phyloP scores from a whole-genome alignment of 2,888 invertebrate species.

The Leucania comma region DNA sequence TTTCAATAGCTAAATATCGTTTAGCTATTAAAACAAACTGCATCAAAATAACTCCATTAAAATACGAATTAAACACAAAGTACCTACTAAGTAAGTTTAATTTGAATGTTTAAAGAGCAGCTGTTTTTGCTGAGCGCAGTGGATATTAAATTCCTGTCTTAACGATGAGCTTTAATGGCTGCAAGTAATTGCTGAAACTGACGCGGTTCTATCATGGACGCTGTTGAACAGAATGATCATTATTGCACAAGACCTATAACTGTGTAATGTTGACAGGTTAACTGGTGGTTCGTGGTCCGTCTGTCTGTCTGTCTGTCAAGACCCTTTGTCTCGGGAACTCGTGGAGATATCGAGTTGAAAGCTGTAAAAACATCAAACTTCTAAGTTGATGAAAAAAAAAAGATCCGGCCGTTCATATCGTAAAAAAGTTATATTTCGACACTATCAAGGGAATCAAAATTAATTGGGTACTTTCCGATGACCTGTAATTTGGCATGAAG shows the following conservation, averaged over 20 bases:
- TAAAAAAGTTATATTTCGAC: too few species aligned
- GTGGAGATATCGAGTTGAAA: too few species aligned
- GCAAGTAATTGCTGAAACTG: slow-evolving; percentile 46
- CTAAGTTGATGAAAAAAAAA: too few species aligned
- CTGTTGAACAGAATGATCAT: slow-evolving; percentile 17
- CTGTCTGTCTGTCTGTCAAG: too few species aligned
- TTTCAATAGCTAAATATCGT: slow-evolving; percentile 13
- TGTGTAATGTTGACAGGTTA: neutral
- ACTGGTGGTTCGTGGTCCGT: too few species aligned
- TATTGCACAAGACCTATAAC: neutral
- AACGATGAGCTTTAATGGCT: slow-evolving; percentile 54
- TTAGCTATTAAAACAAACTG: too few species aligned
- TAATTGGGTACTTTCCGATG: too few species aligned
- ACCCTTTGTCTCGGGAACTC: neutral
- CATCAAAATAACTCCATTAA: slow-evolving; percentile 8
- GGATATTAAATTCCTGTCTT: slow-evolving; percentile 48
- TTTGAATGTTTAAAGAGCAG: slow-evolving; percentile 1
- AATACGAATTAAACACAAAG: slow-evolving; percentile 15
- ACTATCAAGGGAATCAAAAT: too few species aligned
- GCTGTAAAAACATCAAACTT: too few species aligned
- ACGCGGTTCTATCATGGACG: slow-evolving; percentile 7
- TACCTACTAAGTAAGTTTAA: neutral
- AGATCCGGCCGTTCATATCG: too few species aligned
- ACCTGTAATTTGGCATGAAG: too few species aligned
- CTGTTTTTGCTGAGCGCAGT: slow-evolving; percentile 21